Base-by-base conservation (phyloP, 1,140 invertebrate genomes). In the Drosophila nasuta region DNA sequence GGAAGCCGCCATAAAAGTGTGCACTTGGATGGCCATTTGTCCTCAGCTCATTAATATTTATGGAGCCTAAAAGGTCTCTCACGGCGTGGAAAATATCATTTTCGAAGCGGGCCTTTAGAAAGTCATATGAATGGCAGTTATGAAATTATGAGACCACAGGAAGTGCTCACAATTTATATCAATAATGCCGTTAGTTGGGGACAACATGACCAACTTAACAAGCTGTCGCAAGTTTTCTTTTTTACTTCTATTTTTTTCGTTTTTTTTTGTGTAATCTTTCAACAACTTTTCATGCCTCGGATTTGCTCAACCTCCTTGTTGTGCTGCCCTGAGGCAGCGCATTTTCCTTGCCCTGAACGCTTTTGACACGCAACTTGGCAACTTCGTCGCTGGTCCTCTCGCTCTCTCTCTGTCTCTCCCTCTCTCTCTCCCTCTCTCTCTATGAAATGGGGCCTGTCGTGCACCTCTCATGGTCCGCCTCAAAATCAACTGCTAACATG, bases 401-500 rank as follows among this genome's bases (percentile, higher is more conserved):
- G 3, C 20, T 20, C 20, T 20, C 2, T 20, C 20, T 20, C 2
- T 3, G 13, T 13, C 13, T 13, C 13, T 13, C 13, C 13, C 13
- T 13, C 2, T 28, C 48, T 49, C 2, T 28, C 48, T 49, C 20
- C 4, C 20, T 3, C 20, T 25, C 20, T 25, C 20, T 25, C 20
- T 25, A 25, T 25, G 17, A 25, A 15, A 49, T 7, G 6, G 13
- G 25, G 48, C 20, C 35, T 38, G 59, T 60, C 68, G 52, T 76
- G 60, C 68, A 52, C 25, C 51, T 41, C 17, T 72, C 43, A 35
- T 63, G 74, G 69, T 54, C 68, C 68, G 60, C 65, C 77, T 75
- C 46, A 81, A 75, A 89, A 89, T 89, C 85, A 89, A 90, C 85
- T 89, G 81, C 81, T 86, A 89, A 89, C 86, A 89, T 90, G 86